Evolutionary conservation across 1,140 invertebrate genomes (phyloP), one percentile per base, ranked within the genome.

Genomic region (Bathynomus jamesi): DNA sequence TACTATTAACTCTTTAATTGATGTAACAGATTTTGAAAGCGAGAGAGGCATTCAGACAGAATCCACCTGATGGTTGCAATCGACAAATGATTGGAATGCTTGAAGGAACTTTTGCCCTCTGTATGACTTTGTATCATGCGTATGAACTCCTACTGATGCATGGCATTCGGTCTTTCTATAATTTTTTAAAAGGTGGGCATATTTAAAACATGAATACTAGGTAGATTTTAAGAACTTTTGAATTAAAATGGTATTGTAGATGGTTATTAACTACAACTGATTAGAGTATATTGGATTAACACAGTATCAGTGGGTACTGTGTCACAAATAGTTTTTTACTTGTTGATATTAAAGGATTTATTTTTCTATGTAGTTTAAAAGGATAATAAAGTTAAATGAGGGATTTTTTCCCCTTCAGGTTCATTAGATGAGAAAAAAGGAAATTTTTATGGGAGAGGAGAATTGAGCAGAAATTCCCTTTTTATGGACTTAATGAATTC

Each of bases 71-170:
- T 70, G 80, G 76, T 30, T 71, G 87, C 64, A 77, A 78, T 75
- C 76, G 71, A 69, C 46, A 71, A 61, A 76, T 79, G 73, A 81
- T 78, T 77, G 81, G 83, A 53, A 76, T 80, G n/a, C 83, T 90
- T 13, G 87, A 87, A 81, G 88, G 87, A 79, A 89, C 91, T 79
- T 90, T 96, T 80, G 88, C 87, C 63, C 85, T 91, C 70, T 89
- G 91, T 65, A 88, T 95, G 30, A 90, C 91, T 28, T 83, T 98
- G 71, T 93, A 90, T 81, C 92, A 96, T 83, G 90, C 90, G 0
- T 84, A 90, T 75, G 92, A 95, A 78, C 80, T 95, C 13, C 81
- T 95, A 13, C 83, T 87, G 31, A 87, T 88, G 61, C 91, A 96
- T 82, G 94, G 94, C 2, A 82, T 93, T 0, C 84, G 92, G 70